Evolutionary conservation across 2,888 invertebrate genomes (phyloP).

Genomic region (Latrodectus elegans): DNA sequence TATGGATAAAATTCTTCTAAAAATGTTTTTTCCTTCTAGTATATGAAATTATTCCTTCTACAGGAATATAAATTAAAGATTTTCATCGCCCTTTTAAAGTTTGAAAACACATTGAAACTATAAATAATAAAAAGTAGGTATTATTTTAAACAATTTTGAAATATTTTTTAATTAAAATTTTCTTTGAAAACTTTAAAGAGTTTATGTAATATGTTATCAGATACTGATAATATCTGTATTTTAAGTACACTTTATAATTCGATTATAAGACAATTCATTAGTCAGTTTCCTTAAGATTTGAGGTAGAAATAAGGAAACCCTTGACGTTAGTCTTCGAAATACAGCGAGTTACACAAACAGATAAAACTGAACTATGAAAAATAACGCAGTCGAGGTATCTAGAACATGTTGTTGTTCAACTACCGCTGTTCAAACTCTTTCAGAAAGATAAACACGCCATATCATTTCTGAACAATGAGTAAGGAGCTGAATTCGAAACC

Average conservation of each 20-base stretch:
- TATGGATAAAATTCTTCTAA: no score
- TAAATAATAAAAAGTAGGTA: no score
- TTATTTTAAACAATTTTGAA: no score
- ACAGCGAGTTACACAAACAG: background rate
- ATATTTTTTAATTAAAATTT: no score
- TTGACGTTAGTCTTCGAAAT: background rate
- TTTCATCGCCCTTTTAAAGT: no score
- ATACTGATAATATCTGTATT: no score
- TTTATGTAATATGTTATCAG: no score
- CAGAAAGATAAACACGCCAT: slow-evolving; percentile 47
- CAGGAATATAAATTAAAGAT: no score
- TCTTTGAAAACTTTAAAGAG: no score
- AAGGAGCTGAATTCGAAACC: slow-evolving; percentile 38
- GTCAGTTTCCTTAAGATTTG: background rate
- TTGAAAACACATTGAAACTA: no score
- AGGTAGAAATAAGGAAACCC: background rate
- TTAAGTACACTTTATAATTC: background rate
- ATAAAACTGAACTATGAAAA: background rate
- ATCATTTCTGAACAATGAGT: slow-evolving; percentile 52
- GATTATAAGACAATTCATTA: background rate
- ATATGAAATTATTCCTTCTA: no score
- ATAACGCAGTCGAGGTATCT: slow-evolving; percentile 30
- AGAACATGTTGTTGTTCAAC: slow-evolving; percentile 25
- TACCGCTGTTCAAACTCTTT: slow-evolving; percentile 21
- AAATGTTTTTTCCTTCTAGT: no score